phyloP scores from a whole-genome alignment of 1,140 invertebrate species.

The Vanessa atalanta region DNA sequence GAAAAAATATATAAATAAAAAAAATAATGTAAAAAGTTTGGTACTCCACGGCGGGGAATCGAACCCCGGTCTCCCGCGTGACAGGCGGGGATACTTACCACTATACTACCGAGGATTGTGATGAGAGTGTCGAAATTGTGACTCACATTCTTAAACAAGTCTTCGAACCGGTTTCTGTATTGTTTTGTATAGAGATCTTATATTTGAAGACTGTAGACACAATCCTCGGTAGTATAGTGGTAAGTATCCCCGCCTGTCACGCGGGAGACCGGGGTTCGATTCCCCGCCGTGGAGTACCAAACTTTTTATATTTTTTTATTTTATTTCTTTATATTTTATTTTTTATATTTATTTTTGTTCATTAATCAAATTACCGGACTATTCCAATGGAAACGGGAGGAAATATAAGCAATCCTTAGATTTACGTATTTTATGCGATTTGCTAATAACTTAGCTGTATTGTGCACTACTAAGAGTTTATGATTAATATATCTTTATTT shows the following conservation, averaged over 20 bases:
- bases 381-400: no score
- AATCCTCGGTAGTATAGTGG: constrained; percentile 52
- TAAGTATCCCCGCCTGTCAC: constrained; percentile 55
- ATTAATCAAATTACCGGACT: no score
- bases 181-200: not conserved
- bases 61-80: constrained; percentile 52
- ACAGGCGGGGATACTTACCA: constrained; percentile 55
- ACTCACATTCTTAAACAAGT: no score
- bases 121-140: not conserved
- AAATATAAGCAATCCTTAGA: no score
- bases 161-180: not conserved
- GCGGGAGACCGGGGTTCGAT: constrained; percentile 52
- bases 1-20: no score
- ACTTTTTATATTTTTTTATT: not conserved
- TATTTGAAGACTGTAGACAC: not conserved
- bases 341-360: no score
- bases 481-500: no score
- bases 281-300: constrained; percentile 40
- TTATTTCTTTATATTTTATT: no score
- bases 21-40: no score
- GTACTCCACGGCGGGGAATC: constrained; percentile 45
- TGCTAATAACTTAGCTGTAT: no score
- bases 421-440: no score
- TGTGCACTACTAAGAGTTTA: no score
- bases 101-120: constrained; percentile 51